These are phyloP conservation scores for Ganaspis brasiliensis DNA, from an alignment of 2,888 invertebrate genomes.

Conservation along the genomic window DNA sequence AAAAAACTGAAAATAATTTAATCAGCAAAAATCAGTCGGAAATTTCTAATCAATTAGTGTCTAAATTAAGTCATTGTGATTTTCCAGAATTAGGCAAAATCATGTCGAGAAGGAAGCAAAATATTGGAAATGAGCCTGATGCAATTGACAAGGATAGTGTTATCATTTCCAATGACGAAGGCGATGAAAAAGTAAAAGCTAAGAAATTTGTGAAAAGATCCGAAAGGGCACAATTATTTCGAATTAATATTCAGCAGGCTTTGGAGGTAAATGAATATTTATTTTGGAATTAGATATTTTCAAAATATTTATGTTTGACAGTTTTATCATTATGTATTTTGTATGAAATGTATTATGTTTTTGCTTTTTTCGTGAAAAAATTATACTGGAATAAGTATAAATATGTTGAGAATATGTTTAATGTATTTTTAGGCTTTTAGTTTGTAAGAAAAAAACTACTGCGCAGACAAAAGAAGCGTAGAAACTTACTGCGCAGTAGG, in stretches of 20 bases:
- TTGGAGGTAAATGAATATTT: conserved; percentile 58
- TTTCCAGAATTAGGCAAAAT: conserved; percentile 58
- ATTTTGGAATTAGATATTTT: no score
- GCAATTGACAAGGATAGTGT: conserved; percentile 30
- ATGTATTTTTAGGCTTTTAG: no score
- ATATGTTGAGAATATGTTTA: no score
- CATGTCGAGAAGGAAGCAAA: conserved; percentile 47
- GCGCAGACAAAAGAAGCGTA: no score
- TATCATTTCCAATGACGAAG: neutral
- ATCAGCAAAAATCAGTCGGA: neutral
- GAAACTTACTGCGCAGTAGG: no score
- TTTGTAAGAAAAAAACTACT: no score
- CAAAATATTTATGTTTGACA: no score
- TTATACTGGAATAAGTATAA: no score
- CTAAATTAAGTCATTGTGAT: conserved; percentile 47
- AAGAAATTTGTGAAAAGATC: conserved; percentile 42
- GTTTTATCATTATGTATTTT: no score
- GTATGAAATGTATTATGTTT: no score
- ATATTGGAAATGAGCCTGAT: conserved; percentile 3
- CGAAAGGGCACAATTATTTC: conserved; percentile 55
- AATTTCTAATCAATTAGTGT: neutral
- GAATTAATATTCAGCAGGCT: conserved; percentile 61
- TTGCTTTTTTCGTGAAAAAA: no score
- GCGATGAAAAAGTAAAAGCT: neutral
- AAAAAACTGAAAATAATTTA: conserved; percentile 4